Evolutionary conservation across 2,888 invertebrate species (phyloP), one percentile per base, ranked within the genome.

Genomic region (Caenorhabditis doughertyi): DNA sequence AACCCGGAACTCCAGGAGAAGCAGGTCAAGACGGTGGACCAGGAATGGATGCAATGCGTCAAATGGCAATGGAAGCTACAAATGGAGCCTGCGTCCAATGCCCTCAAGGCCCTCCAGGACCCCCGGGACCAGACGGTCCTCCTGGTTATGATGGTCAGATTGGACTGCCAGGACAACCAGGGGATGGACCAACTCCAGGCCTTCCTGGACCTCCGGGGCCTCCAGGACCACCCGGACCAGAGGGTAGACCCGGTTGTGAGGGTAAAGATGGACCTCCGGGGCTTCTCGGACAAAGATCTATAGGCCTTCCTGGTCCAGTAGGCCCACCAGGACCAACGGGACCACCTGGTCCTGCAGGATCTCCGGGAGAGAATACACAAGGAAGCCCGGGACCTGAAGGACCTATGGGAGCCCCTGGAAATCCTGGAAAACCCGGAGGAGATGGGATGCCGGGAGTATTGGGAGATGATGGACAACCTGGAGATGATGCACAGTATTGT

Each of bases 401-500:
- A 32, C 81, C 77, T 4, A 2, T 21, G 13, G 81, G 81, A 18
- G 60, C 70, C n/a, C 62, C 68, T 2, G 84, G 84, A 3, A 42
- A 60, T 1, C 62, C 53, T 0, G 83, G 83, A 62, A 58, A 18
- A 13, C 65, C 32, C 32, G 84, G 84, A 72, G 23, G 16, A 3
- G 70, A 55, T 35, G 84, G 84, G 11, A 16, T 18, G 0, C 51
- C 70, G 0, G 84, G 84, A 35, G 49, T 47, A 3, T 25, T 67
- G 9, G 84, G 80, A 67, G 80, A 71, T 32, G 55, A 70, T 42
- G 84, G 77, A 27, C 51, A 53, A 18, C 84, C 84, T 11, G 85
- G 85, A 21, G 58, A 81, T n/a, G 85, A 85, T 56, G 85, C 83
- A 3, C 79, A 76, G 47, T 83, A 81, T 44, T 83, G 85, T 74